Percentiles rank a stretch among this genome's conserved stretches.
These are phyloP conservation scores for Orussus abietinus DNA, from an alignment of 1,140 invertebrate genomes.

Conservation along the genomic window DNA sequence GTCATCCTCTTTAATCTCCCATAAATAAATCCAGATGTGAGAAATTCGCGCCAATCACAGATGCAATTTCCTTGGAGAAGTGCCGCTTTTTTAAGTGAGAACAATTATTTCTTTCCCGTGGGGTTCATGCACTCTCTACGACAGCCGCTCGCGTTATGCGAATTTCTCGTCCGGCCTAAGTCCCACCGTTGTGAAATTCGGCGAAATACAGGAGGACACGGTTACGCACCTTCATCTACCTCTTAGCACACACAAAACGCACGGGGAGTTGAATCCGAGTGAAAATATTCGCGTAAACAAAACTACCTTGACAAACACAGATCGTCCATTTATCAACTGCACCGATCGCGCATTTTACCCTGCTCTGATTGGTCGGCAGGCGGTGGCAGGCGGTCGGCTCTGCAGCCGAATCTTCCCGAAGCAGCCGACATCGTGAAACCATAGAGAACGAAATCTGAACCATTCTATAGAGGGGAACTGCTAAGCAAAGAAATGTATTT, in stretches of 20 bases:
- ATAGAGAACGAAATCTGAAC: too few species aligned
- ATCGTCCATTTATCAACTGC: conserved; percentile 51
- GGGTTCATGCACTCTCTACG: conserved; percentile 2
- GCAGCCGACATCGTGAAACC: conserved; percentile 15
- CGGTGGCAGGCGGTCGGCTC: too few species aligned
- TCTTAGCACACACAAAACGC: conserved; percentile 44
- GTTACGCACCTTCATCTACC: conserved; percentile 55
- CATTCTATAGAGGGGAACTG: too few species aligned
- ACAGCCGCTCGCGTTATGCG: conserved; percentile 7
- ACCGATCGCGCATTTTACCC: conserved; percentile 32
- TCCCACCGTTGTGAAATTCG: conserved; percentile 13
- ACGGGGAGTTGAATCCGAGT: conserved; percentile 38
- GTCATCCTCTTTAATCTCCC: background rate
- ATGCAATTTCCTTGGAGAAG: background rate
- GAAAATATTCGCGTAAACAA: conserved; percentile 54
- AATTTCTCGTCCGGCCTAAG: conserved; percentile 14
- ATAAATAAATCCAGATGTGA: too few species aligned
- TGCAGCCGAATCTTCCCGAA: conserved; percentile 28
- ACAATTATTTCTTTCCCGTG: conserved; percentile 1
- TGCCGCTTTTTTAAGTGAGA: background rate
- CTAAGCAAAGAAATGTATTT: too few species aligned
- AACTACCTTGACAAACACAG: conserved; percentile 53
- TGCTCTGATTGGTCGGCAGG: conserved; percentile 32
- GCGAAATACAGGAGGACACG: too few species aligned
- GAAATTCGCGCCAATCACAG: background rate